phyloP scores from a whole-genome alignment of 2,113 vertebrate genomes.

The Pluvianellus socialis region DNA sequence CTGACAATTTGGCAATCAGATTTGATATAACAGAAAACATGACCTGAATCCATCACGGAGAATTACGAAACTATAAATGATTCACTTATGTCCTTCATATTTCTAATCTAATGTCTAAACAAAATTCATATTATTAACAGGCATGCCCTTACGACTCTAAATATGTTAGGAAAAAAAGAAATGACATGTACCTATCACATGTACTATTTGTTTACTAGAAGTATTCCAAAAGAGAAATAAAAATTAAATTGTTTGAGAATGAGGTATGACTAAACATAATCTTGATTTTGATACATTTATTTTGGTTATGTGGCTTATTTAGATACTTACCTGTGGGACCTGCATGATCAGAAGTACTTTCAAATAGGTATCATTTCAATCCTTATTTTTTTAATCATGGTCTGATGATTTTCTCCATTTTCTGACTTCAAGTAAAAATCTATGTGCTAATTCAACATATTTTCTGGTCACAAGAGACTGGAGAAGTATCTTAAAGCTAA shows the following conservation, averaged over 20 bases:
- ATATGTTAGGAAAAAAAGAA: neutral
- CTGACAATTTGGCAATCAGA: conserved; percentile 67
- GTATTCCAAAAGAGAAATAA: neutral
- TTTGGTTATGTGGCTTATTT: neutral
- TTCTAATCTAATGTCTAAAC: neutral
- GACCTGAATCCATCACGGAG: conserved; percentile 62
- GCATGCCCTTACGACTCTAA: neutral
- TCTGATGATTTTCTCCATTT: neutral
- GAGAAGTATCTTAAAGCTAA: neutral
- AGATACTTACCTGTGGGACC: neutral
- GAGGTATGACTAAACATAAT: neutral
- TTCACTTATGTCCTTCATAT: conserved; percentile 9
- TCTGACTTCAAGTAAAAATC: neutral
- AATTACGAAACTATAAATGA: conserved; percentile 59
- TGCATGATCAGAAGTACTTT: neutral
- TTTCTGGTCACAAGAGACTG: neutral
- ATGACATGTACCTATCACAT: neutral
- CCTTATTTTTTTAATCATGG: neutral
- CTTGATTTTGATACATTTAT: neutral
- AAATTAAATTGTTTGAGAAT: neutral
- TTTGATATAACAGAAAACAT: conserved; percentile 54
- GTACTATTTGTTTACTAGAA: neutral
- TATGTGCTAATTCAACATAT: neutral
- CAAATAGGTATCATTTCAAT: neutral
- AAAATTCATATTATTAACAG: neutral